Evolutionary conservation across 2,888 invertebrate species (phyloP), one percentile per base, ranked within the genome.

Genomic region (Hirtodrosophila histrioides): DNA sequence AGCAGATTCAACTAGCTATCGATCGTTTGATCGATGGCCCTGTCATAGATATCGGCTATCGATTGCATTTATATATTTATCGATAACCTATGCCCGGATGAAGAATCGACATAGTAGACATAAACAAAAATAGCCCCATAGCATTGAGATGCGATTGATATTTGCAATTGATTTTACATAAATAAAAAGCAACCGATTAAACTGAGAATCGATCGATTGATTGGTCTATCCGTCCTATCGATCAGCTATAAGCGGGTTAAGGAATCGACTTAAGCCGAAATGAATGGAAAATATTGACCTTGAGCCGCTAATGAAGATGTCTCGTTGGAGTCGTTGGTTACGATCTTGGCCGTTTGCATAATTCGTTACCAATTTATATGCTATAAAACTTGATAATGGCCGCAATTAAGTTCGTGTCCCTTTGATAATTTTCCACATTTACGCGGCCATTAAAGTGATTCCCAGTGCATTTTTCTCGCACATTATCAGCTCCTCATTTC

Each of bases 331-430:
- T 37, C 43, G 48, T 29, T 51, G 48, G 44, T 36, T 41, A 37
- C 36, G 11, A 35, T 41, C 51, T 37, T 17, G 23, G 12, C 35
- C 65, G 72, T 75, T 85, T 86, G 83, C 80, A 85, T 88, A 82
- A 87, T 88, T 88, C 86, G 87, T 74, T 85, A 75, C 66, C 84
- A 86, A 85, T 88, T 83, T 86, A 86, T 86, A 77, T 62, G 79
- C 84, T 68, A 79, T 86, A 70, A 80, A 88, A 75, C 29, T 63
- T 81, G 86, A 88, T 86, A 86, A 88, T 78, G 77, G 70, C 75
- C 67, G 80, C 88, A 85, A 88, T 88, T 86, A 86, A 86, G 88
- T 88, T 85, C 88, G 88, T 86, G 86, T 86, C 88, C 70, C 86
- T 79, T 72, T 72, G 86, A 86, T 86, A 84, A 88, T 87, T 85